Evolutionary conservation across 2,113 vertebrate genomes (phyloP), one percentile per base, ranked within the genome.

Genomic region (Crotalus helleri): DNA sequence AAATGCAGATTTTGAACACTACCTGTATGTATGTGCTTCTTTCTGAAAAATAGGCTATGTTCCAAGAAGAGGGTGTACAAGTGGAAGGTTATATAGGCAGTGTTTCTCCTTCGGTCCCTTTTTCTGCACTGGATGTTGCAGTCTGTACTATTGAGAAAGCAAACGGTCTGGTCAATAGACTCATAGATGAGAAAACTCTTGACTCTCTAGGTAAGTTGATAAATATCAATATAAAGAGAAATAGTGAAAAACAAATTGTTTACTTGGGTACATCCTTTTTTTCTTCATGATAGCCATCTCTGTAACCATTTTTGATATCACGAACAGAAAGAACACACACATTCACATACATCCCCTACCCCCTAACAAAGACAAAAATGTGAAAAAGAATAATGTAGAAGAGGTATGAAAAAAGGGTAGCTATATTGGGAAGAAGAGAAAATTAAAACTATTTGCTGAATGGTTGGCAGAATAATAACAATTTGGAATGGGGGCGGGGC

Each of bases 61-160:
- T 99, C 97, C 98, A 98, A 97, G 99, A 99, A 95, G 98, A 97
- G 88, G 98, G 98, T 92, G 96, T 99, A 93, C 98, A 97, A 91
- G 99, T 99, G 87, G 99, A 98, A 90, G 99, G 99, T 59, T 99
- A 99, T 93, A 99, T 99, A 98, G 99, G 99, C 90, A 98, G 98
- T 96, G 97, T 97, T 51, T 98, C 99, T 49, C 98, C 99, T 44
- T 93, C 98, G 88, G 97, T 98, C 51, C 97, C 91, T 26, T 99
- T 99, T 94, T 96, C 97, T 91, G 96, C 97, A 0, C 93, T 99
- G 96, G 99, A 99, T 94, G 97, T 99, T 94, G 99, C 99, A 93
- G 98, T 99, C 94, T 99, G 99, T 96, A 99, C 99, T 94, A 99
- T 99, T 89, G 99, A 99, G 97, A 99, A 99, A 97, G 99, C 99